Evolutionary conservation across 2,888 invertebrate species (phyloP).

Genomic region (Taphrorychus bicolor): DNA sequence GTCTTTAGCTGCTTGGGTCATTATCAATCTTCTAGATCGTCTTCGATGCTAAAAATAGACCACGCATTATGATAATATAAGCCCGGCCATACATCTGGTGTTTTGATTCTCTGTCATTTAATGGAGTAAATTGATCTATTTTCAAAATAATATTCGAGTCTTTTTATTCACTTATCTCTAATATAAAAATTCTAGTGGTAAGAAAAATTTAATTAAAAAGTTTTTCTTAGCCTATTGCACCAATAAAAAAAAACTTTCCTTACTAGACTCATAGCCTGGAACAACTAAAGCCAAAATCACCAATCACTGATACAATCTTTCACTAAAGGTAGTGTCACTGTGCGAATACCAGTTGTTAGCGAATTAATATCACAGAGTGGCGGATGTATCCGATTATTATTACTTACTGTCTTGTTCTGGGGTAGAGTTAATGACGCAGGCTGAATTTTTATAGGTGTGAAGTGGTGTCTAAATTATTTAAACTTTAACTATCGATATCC

Average conservation of each 20-base stretch:
- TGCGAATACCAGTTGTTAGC: neutral
- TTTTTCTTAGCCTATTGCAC: too few species aligned
- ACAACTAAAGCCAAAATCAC: too few species aligned
- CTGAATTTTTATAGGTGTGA: too few species aligned
- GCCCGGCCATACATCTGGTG: neutral
- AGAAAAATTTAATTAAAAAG: too few species aligned
- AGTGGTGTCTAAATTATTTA: too few species aligned
- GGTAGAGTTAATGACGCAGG: neutral
- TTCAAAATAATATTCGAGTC: neutral
- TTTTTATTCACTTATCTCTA: neutral
- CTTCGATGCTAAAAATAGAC: neutral
- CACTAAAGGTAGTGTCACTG: neutral
- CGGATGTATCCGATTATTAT: neutral
- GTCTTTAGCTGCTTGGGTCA: conserved; percentile 2
- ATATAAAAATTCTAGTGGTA: too few species aligned
- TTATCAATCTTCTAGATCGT: conserved; percentile 8
- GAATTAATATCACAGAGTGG: neutral
- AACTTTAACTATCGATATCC: too few species aligned
- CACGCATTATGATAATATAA: neutral
- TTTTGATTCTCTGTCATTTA: neutral
- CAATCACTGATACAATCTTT: neutral
- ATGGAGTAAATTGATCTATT: neutral
- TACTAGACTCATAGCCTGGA: too few species aligned
- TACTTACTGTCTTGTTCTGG: neutral
- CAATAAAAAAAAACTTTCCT: too few species aligned